Percentiles rank a stretch among this genome's conserved stretches.
These are phyloP conservation scores for Lates calcarifer DNA, from an alignment of 2,113 vertebrate genomes.

Conservation along the genomic window DNA sequence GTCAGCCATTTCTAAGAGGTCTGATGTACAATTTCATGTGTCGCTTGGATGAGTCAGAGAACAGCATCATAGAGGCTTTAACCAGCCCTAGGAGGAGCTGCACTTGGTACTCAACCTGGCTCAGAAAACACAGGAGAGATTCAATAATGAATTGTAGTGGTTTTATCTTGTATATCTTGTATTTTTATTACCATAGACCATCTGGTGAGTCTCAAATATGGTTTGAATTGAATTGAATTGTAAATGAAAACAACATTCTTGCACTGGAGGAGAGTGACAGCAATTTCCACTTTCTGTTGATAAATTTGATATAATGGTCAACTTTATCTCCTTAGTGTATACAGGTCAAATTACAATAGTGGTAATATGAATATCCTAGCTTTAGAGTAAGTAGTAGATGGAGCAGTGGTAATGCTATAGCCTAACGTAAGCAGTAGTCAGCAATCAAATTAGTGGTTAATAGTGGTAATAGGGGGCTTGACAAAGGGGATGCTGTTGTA, in stretches of 20 bases:
- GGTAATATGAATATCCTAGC: neutral
- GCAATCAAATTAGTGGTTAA: neutral
- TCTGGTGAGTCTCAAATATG: too few species aligned
- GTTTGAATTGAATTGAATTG: too few species aligned
- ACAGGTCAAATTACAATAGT: neutral
- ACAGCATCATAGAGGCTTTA: neutral
- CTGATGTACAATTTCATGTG: neutral
- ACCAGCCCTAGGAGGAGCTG: neutral
- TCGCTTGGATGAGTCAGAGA: neutral
- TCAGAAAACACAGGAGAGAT: neutral
- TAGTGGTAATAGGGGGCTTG: neutral
- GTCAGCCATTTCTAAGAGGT: too few species aligned
- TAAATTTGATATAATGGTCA: neutral
- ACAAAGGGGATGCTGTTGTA: neutral
- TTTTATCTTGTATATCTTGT: neutral
- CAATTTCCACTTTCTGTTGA: neutral
- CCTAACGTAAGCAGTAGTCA: neutral
- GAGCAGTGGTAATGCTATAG: neutral
- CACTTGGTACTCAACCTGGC: neutral
- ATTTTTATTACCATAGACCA: neutral
- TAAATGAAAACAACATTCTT: neutral
- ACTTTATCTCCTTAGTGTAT: neutral
- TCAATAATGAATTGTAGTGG: neutral
- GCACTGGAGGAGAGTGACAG: neutral
- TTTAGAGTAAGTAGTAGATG: neutral